Percentiles rank a stretch among this genome's conserved stretches.
Conservation (phyloP, 2,888 invertebrate genomes). For the Ichneumoninae sp. region DNA sequence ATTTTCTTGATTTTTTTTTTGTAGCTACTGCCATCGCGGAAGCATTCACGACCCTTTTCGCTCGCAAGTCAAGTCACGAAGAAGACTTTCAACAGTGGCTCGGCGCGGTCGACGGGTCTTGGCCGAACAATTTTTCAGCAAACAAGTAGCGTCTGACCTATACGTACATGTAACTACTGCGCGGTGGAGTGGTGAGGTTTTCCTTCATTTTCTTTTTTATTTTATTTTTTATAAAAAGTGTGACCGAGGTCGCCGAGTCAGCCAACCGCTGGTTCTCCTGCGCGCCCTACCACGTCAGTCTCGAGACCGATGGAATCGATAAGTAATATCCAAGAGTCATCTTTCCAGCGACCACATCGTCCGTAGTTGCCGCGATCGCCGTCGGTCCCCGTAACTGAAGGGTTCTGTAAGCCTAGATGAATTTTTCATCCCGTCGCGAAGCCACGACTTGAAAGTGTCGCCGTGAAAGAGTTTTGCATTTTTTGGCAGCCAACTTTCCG, state of each 20-base stretch:
- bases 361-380: not conserved
- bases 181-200: constrained; percentile 1
- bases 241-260: constrained; percentile 32
- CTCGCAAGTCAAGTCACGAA: constrained; percentile 36
- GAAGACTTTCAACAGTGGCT: constrained; percentile 43
- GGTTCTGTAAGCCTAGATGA: constrained; percentile 16
- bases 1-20: constrained; percentile 34
- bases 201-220: constrained; percentile 1
- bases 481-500: constrained; percentile 53
- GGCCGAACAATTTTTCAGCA: constrained; percentile 52
- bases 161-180: not conserved
- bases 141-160: constrained; percentile 34
- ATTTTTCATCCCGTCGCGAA: constrained; percentile 44
- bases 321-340: constrained; percentile 74
- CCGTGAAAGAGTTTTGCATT: not conserved
- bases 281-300: constrained; percentile 70
- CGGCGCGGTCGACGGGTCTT: not conserved
- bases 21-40: not conserved
- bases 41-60: constrained; percentile 14
- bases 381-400: not conserved
- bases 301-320: constrained; percentile 74
- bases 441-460: not conserved
- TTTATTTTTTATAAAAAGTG: constrained; percentile 21
- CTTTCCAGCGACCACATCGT: not conserved
- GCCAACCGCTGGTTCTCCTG: constrained; percentile 4